phyloP scores from a whole-genome alignment of 2,113 vertebrate species.

The Pelodiscus sinensis region DNA sequence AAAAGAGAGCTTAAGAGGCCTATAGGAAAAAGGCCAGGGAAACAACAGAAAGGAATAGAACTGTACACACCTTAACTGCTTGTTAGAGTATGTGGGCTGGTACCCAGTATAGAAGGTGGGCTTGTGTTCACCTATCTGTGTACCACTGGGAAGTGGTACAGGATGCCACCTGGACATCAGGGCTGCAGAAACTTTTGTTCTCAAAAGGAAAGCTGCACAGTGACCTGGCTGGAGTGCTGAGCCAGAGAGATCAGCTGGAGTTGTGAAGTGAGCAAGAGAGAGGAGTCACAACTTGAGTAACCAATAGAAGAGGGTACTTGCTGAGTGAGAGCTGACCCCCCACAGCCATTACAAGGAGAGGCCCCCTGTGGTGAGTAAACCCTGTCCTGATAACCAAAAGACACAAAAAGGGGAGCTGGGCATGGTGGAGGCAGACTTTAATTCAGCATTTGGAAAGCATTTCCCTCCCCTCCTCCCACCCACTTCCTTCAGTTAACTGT shows the following conservation, averaged over 20 bases:
- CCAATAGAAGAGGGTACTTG: neutral
- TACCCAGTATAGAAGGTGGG: neutral
- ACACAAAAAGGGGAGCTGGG: neutral
- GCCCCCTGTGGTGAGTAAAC: neutral
- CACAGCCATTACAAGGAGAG: neutral
- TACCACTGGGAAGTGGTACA: neutral
- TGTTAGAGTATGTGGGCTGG: neutral
- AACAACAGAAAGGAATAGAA: neutral
- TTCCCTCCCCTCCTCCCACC: too few relatives aligned
- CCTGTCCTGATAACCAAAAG: neutral
- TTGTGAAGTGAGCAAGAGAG: too few relatives aligned
- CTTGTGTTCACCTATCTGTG: neutral
- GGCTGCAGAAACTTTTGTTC: neutral
- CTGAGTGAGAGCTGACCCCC: neutral
- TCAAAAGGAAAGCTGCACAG: neutral
- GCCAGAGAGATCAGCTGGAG: neutral
- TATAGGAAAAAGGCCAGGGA: neutral
- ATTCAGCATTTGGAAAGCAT: neutral
- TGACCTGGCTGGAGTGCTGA: neutral
- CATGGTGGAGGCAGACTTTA: neutral
- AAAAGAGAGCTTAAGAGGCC: neutral
- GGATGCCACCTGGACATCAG: neutral
- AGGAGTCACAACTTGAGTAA: neutral
- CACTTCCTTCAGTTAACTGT: neutral
- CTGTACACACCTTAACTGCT: neutral